These are phyloP conservation scores for Oreochromis spilurus DNA, from an alignment of 2,113 vertebrate genomes.

Conservation along the genomic window DNA sequence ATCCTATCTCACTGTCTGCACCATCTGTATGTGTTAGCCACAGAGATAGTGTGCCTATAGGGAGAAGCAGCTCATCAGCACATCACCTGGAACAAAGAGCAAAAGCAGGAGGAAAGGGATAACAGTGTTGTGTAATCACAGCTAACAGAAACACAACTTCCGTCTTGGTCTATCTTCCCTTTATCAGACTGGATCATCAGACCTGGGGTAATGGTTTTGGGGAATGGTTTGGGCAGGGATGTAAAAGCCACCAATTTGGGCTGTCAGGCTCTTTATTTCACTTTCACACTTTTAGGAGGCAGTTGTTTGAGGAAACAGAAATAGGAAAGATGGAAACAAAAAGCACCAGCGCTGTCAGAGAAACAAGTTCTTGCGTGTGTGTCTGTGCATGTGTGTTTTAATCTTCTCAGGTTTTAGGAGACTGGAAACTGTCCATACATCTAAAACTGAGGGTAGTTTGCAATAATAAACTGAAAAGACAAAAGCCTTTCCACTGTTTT, in stretches of 20 bases:
- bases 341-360: background rate
- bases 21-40: background rate
- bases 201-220: conserved; percentile 6
- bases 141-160: conserved; percentile 9
- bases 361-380: background rate
- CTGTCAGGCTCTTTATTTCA: conserved; percentile 12
- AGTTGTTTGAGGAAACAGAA: background rate
- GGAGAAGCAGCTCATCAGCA: conserved; percentile 24
- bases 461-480: background rate
- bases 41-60: conserved; percentile 15
- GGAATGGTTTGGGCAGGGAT: conserved; percentile 8
- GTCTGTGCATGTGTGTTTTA: background rate
- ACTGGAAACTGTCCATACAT: background rate
- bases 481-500: background rate
- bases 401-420: background rate
- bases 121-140: conserved; percentile 43
- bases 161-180: background rate
- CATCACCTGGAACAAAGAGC: conserved; percentile 53
- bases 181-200: conserved; percentile 31
- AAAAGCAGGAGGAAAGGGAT: conserved; percentile 2
- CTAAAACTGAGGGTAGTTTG: background rate
- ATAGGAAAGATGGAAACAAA: background rate
- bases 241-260: background rate
- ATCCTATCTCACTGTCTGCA: conserved; percentile 28
- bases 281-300: background rate